These are phyloP conservation scores for Chamaea fasciata DNA, from an alignment of 2,113 vertebrate species.

Conservation along the genomic window DNA sequence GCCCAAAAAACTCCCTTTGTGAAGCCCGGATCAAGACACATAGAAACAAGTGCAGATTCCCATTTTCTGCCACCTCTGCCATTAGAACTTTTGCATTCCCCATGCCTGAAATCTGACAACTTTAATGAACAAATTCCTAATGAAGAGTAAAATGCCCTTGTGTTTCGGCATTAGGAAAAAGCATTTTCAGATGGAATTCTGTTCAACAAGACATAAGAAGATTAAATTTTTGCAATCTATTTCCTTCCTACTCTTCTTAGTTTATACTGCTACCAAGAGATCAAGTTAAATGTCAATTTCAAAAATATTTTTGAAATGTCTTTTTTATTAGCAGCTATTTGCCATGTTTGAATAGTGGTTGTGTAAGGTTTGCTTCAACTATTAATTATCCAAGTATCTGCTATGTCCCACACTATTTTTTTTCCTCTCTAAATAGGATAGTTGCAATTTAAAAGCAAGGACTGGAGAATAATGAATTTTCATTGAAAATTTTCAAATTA, in stretches of 20 bases:
- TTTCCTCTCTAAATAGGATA: neutral
- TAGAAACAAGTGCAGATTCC: neutral
- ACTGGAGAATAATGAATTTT: neutral
- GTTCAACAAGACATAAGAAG: neutral
- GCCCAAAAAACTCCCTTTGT: neutral
- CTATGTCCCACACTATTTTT: neutral
- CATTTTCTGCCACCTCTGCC: neutral
- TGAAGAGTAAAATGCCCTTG: neutral
- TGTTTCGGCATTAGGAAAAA: neutral
- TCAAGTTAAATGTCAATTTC: neutral
- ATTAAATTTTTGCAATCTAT: neutral
- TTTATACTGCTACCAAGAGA: neutral
- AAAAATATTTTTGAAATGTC: neutral
- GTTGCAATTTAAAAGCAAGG: neutral
- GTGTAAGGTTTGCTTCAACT: neutral
- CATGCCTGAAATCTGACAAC: neutral
- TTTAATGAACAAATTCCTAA: neutral
- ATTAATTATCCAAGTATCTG: neutral
- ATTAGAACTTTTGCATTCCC: neutral
- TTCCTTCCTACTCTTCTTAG: neutral
- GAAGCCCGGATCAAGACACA: neutral
- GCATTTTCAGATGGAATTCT: neutral
- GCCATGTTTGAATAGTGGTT: neutral
- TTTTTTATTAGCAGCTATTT: neutral
- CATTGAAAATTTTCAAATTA: neutral